phyloP scores from a whole-genome alignment of 2,888 invertebrate species.

The Argyra leucocephala region DNA sequence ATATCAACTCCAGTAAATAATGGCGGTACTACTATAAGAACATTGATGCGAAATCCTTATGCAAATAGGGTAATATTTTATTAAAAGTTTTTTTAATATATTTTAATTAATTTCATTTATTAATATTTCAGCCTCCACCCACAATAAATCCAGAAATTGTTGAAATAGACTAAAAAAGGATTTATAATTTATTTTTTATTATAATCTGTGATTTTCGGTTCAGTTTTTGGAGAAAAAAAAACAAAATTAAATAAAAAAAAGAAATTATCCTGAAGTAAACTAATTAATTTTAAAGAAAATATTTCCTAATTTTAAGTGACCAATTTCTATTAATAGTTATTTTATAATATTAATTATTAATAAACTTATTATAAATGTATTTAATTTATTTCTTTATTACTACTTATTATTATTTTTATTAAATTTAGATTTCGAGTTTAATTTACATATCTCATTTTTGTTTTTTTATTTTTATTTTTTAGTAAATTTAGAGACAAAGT shows the following conservation, averaged over 20 bases:
- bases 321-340: not conserved
- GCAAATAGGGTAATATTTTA: conserved; percentile 2
- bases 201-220: conserved; percentile 1
- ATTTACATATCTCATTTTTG: not conserved
- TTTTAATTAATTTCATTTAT: not conserved
- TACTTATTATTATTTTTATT: not conserved
- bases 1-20: not conserved
- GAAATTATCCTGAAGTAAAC: not conserved
- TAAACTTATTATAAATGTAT: not conserved
- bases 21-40: not conserved
- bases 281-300: too few relatives aligned
- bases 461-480: not conserved
- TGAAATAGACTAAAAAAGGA: conserved; percentile 4
- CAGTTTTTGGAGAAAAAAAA: not conserved
- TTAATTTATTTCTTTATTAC: conserved; percentile 5
- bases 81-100: not conserved
- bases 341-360: not conserved
- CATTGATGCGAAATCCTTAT: conserved; percentile 2
- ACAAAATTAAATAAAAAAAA: not conserved
- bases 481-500: not conserved
- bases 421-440: not conserved
- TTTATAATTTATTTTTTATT: not conserved
- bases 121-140: not conserved
- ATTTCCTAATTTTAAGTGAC: not conserved
- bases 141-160: conserved; percentile 5